A percentile compares a stretch with the other conserved stretches of the same genome.
Evolutionary conservation across 2,113 vertebrate genomes (phyloP).

Genomic region (Periophthalmodon schlosseri): DNA sequence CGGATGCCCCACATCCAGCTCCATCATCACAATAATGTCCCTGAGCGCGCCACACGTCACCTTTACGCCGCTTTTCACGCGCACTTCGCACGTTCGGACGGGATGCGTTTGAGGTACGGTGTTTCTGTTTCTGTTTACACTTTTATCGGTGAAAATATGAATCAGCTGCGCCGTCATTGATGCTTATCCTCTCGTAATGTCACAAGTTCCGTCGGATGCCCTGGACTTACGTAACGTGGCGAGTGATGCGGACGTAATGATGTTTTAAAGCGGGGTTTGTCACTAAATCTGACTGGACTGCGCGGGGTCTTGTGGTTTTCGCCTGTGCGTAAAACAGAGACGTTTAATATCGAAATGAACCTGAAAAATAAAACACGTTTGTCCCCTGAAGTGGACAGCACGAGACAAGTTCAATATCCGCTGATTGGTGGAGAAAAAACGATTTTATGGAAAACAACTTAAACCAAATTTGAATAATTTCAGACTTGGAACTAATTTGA

Average conservation of each 20-base stretch:
- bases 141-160: not conserved
- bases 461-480: too few relatives aligned
- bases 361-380: not conserved
- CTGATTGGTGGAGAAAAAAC: too few relatives aligned
- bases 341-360: not conserved
- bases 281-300: constrained; percentile 24
- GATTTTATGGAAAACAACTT: too few relatives aligned
- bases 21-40: constrained; percentile 19
- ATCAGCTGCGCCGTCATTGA: not conserved
- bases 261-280: constrained; percentile 35
- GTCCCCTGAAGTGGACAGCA: not conserved
- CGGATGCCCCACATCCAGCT: constrained; percentile 65
- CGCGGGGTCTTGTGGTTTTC: not conserved
- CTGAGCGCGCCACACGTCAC: constrained; percentile 22
- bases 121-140: not conserved
- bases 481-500: too few relatives aligned
- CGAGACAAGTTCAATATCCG: not conserved
- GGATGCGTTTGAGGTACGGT: constrained; percentile 58
- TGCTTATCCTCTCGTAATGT: constrained; percentile 1
- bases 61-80: constrained; percentile 1
- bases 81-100: constrained; percentile 5
- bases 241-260: constrained; percentile 41
- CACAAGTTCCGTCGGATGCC: constrained; percentile 56
- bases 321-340: not conserved
- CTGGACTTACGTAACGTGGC: constrained; percentile 59